Conservation (phyloP, 2,113 vertebrate genomes). For the Aepyceros melampus region DNA sequence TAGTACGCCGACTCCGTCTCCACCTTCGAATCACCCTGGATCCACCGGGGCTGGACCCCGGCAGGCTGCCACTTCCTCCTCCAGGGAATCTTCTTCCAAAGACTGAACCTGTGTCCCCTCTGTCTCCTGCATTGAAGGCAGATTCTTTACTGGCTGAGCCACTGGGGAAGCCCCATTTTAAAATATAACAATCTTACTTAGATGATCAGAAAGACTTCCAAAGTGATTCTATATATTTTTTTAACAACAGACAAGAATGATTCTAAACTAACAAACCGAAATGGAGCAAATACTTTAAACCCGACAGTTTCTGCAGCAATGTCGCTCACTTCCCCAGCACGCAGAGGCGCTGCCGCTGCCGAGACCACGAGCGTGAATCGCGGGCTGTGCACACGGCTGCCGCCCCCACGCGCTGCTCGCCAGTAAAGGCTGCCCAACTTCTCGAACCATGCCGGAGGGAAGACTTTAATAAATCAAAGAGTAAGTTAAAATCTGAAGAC, state of each 20-base stretch:
- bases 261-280: neutral
- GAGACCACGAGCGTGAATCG: accelerated
- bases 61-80: neutral
- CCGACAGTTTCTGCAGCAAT: accelerated
- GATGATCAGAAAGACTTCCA: accelerated
- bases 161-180: neutral
- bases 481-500: neutral
- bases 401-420: accelerated
- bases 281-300: neutral
- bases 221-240: accelerated
- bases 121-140: neutral
- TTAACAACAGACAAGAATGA: neutral
- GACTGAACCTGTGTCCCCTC: accelerated
- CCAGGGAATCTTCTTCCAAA: neutral
- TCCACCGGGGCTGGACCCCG: too few relatives aligned
- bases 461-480: neutral
- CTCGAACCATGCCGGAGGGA: accelerated
- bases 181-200: neutral
- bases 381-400: neutral
- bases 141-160: neutral
- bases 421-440: neutral
- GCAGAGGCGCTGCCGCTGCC: accelerated
- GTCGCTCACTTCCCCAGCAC: neutral
- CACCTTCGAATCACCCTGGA: too few relatives aligned
- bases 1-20: too few relatives aligned